These are phyloP conservation scores for Amazonetta brasiliensis DNA, from an alignment of 2,797 vertebrate species.

Conservation along the genomic window DNA sequence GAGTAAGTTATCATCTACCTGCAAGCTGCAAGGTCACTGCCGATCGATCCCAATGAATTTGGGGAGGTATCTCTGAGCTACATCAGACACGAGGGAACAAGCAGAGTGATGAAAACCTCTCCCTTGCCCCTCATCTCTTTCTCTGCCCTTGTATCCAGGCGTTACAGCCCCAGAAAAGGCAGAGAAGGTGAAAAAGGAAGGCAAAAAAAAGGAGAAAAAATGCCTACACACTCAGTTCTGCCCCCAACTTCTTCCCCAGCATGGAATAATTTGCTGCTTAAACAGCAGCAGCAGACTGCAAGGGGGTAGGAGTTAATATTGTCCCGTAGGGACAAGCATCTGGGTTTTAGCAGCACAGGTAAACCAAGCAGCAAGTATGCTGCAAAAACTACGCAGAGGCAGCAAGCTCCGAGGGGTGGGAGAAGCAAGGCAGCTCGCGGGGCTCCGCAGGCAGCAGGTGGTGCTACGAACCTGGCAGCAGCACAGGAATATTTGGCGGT, in stretches of 20 bases:
- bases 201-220: not conserved
- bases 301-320: constrained; percentile 7
- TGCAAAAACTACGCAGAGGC: rapidly evolving
- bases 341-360: not conserved
- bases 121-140: not conserved
- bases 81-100: rapidly evolving
- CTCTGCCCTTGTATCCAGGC: not conserved
- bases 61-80: not conserved
- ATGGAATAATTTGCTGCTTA: not conserved
- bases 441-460: constrained; percentile 27
- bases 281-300: rapidly evolving
- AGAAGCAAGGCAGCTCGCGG: not conserved
- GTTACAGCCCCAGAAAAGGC: not conserved
- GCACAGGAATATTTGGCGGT: rapidly evolving
- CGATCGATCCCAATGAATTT: not conserved
- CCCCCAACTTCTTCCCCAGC: not conserved
- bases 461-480: not conserved
- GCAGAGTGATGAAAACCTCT: not conserved
- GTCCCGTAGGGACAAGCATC: not conserved
- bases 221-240: not conserved
- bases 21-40: not conserved
- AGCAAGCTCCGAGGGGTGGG: not conserved
- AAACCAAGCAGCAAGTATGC: constrained; percentile 1
- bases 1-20: not conserved
- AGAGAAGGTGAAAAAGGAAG: not conserved